Evolutionary conservation across 2,113 vertebrate species (phyloP).

Genomic region (Phoxinus phoxinus): DNA sequence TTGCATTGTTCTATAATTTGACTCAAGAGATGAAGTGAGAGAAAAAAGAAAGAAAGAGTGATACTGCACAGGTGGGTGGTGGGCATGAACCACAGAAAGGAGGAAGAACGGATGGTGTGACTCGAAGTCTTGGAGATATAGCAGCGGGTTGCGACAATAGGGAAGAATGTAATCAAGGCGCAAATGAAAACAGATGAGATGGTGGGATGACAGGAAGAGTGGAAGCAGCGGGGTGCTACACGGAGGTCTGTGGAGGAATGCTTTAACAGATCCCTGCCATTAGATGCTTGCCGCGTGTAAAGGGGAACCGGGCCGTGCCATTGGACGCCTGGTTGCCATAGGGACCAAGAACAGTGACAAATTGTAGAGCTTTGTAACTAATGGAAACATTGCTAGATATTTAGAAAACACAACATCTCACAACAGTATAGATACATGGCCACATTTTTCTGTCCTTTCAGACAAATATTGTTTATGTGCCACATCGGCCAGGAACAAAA

Average conservation of each 20-base stretch:
- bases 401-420: constrained; percentile 2
- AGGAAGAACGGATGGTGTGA: background rate
- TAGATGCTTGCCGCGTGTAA: constrained; percentile 5
- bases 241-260: constrained; percentile 13
- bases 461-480: constrained; percentile 2
- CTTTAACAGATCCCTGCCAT: constrained; percentile 55
- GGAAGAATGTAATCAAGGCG: constrained; percentile 27
- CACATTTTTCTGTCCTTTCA: background rate
- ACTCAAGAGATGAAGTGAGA: constrained; percentile 7
- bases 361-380: constrained; percentile 55
- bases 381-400: constrained; percentile 47
- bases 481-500: background rate
- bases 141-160: background rate
- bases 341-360: constrained; percentile 66
- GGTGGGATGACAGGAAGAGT: constrained; percentile 29
- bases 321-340: constrained; percentile 71
- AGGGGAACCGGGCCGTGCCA: constrained; percentile 48
- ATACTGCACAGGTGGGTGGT: constrained; percentile 9
- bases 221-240: background rate
- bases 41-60: background rate
- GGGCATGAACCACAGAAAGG: constrained; percentile 13
- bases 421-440: background rate
- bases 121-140: background rate
- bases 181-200: background rate
- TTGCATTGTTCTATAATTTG: constrained; percentile 40